Percentiles rank a stretch among this genome's conserved stretches.
These are phyloP conservation scores for Acanthopagrus latus DNA, from an alignment of 2,797 vertebrate species.

Conservation along the genomic window DNA sequence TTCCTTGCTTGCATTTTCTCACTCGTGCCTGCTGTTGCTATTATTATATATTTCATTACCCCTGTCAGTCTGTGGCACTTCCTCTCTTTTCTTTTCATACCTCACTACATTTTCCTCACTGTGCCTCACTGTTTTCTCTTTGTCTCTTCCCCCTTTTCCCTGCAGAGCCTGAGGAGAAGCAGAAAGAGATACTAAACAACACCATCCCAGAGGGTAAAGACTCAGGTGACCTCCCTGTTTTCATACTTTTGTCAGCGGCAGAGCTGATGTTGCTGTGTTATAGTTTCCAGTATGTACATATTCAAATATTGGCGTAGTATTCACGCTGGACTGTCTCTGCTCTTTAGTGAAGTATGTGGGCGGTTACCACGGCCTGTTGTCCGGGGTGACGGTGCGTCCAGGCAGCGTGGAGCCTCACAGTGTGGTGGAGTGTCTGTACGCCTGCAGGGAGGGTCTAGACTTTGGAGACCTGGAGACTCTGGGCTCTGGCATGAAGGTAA, in stretches of 20 bases:
- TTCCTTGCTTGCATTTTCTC: slow-evolving; percentile 31
- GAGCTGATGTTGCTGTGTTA: slow-evolving; percentile 28
- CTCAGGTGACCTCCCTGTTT: slow-evolving; percentile 79
- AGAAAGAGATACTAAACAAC: slow-evolving; percentile 87
- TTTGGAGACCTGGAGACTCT: slow-evolving; percentile 98
- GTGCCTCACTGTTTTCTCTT: slow-evolving; percentile 31
- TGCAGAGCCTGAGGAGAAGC: slow-evolving; percentile 86
- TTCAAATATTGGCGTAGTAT: slow-evolving; percentile 10
- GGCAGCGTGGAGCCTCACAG: slow-evolving; percentile 97
- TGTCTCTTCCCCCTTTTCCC: slow-evolving; percentile 28
- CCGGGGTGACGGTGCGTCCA: slow-evolving; percentile 95
- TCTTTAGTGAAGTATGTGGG: slow-evolving; percentile 88
- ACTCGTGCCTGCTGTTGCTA: slow-evolving; percentile 8
- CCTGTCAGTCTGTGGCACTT: slow-evolving; percentile 43
- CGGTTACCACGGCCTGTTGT: slow-evolving; percentile 96
- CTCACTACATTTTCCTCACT: neutral
- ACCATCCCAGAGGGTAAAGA: slow-evolving; percentile 85
- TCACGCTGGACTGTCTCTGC: slow-evolving; percentile 24
- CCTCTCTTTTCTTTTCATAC: slow-evolving; percentile 27
- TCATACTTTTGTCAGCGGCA: slow-evolving; percentile 20
- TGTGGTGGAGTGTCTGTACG: slow-evolving; percentile 98
- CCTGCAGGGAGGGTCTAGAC: slow-evolving; percentile 98
- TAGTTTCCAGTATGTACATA: slow-evolving; percentile 17
- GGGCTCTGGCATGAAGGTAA: slow-evolving; percentile 99
- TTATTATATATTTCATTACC: slow-evolving; percentile 34